Conservation (phyloP, 1,140 invertebrate species). For the Drosophila erecta region DNA sequence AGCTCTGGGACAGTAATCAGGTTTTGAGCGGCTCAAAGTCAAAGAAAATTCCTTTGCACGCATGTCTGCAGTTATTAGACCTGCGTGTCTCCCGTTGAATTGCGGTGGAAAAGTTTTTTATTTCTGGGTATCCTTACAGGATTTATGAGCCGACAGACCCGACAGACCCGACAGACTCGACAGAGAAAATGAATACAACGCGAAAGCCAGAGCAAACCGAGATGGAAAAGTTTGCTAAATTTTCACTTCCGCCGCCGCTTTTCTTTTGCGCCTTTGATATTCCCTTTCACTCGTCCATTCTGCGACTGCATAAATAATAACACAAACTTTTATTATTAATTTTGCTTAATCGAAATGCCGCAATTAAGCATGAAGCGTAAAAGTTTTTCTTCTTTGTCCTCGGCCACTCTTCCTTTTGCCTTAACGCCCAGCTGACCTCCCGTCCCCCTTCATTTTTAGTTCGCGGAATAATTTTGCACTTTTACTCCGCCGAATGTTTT, state of each 20-base stretch:
- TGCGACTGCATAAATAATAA: constrained; percentile 69
- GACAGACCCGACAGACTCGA: not conserved
- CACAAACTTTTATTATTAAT: constrained; percentile 78
- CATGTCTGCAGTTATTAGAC: constrained; percentile 38
- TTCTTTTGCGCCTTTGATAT: constrained; percentile 44
- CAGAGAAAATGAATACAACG: not conserved
- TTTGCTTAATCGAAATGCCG: constrained; percentile 80
- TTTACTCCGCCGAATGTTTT: constrained; percentile 38
- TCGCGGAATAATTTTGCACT: constrained; percentile 42
- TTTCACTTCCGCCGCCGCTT: constrained; percentile 33
- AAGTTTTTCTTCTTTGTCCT: constrained; percentile 46
- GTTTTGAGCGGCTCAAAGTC: not conserved
- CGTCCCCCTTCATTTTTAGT: constrained; percentile 18
- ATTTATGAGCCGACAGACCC: constrained; percentile 10
- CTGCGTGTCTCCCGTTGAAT: not conserved
- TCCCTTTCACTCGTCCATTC: constrained; percentile 20
- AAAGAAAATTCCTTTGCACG: constrained; percentile 13
- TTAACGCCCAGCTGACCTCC: constrained; percentile 28
- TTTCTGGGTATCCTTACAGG: constrained; percentile 30
- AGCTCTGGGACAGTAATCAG: constrained; percentile 21
- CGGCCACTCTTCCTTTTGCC: constrained; percentile 24
- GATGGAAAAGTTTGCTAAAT: constrained; percentile 47
- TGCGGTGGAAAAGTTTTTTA: constrained; percentile 22
- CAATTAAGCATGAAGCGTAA: constrained; percentile 75
- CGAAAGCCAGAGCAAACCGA: not conserved